Evolutionary conservation across 2,113 vertebrate species (phyloP).

Genomic region (Rhea pennata): DNA sequence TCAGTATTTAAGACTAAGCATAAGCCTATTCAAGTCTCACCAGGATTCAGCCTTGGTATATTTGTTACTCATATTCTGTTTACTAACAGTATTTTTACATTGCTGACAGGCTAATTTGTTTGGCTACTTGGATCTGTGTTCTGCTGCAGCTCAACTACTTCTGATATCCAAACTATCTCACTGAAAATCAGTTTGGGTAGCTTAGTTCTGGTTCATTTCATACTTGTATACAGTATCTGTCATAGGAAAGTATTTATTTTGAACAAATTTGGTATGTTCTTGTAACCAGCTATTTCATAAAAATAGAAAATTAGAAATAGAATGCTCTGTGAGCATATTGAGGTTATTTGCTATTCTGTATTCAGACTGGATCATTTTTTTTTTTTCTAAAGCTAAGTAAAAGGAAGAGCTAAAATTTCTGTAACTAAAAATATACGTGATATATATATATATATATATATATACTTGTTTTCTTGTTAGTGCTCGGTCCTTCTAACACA

Average conservation of each 20-base stretch:
- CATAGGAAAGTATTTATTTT: not conserved
- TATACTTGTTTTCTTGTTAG: not conserved
- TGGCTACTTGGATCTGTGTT: not conserved
- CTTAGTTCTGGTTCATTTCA: not conserved
- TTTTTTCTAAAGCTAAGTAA: not conserved
- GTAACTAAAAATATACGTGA: not conserved
- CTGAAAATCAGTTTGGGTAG: not conserved
- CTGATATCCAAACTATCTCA: not conserved
- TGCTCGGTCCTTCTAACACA: not conserved
- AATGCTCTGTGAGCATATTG: not conserved
- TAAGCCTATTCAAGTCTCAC: not conserved
- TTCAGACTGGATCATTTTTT: not conserved
- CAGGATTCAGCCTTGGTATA: not conserved
- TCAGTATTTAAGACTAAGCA: not conserved
- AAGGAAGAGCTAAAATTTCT: not conserved
- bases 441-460: not conserved
- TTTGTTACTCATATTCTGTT: not conserved
- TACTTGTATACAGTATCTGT: not conserved
- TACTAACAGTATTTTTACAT: not conserved
- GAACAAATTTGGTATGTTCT: not conserved
- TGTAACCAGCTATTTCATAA: not conserved
- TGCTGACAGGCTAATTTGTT: not conserved
- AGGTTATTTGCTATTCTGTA: not conserved
- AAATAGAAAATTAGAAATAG: not conserved
- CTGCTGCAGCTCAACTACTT: not conserved